Conservation (phyloP, 2,113 vertebrate genomes). For the Cichladusa arquata region DNA sequence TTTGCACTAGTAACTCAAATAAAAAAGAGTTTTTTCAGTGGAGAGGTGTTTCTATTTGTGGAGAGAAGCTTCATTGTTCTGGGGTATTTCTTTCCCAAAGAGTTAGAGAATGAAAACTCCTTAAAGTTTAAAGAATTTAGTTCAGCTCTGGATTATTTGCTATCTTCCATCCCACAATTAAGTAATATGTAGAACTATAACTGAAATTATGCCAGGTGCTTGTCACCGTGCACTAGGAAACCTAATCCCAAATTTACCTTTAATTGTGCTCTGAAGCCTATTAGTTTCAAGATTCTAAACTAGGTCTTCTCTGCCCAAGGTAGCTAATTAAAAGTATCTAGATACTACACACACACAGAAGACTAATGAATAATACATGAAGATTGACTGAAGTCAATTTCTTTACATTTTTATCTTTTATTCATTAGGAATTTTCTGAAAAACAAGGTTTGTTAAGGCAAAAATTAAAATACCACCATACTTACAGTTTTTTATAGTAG, state of each 20-base stretch:
- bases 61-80: neutral
- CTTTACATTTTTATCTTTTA: conserved; percentile 70
- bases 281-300: conserved; percentile 54
- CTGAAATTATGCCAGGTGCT: neutral
- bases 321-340: conserved; percentile 67
- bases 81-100: neutral
- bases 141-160: neutral
- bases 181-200: conserved; percentile 4
- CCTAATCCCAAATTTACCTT: conserved; percentile 36
- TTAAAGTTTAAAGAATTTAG: neutral
- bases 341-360: neutral
- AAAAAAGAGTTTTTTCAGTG: neutral
- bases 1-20: neutral
- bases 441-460: neutral
- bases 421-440: conserved; percentile 52
- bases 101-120: neutral
- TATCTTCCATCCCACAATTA: conserved; percentile 16
- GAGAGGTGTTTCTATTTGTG: neutral
- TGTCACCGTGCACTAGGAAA: neutral
- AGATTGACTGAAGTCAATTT: conserved; percentile 67
- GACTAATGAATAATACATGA: conserved; percentile 71
- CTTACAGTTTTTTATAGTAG: neutral
- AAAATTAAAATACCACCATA: conserved; percentile 6
- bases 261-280: conserved; percentile 53
- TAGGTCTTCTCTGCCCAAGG: conserved; percentile 37